Base-by-base conservation (phyloP, 1,140 invertebrate genomes). In the Caenorhabditis inopinata region DNA sequence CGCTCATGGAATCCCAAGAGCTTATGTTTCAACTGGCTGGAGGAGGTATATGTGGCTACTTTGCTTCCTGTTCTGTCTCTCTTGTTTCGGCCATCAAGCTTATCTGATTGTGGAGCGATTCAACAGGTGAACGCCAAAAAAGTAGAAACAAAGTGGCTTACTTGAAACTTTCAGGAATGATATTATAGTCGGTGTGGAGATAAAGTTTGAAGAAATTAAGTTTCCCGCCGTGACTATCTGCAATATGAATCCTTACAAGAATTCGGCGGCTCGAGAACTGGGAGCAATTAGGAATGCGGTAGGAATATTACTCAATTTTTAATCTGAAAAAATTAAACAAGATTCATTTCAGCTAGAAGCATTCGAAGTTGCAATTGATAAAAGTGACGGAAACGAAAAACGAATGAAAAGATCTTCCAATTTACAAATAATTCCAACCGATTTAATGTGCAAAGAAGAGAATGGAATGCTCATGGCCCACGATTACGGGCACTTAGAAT, bases 221-320 rank as follows among this genome's bases (percentile, higher is more conserved):
- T 84, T 84, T 48, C 83, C 83, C 14, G 78, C 83, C 12, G 83
- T 84, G 9, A 84, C 83, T 11, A 42, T 84, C 29, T 84, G 83
- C 79, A 84, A 84, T 46, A 76, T 84, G 49, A 84, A 84, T 45
- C 82, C 83, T 16, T 84, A 84, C 47, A 84, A 84, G 48, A 84
- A 84, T 48, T 83, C 81, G 16, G 35, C 82, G 12, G 82, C 83
- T 23, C 45, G 79, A 32, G 51, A 76, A 35, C 78, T 81, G 12
- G 49, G 78, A 53, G 49, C 82, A 29, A 77, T 83, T 21, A 51
- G 58, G 42, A 42, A 58, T 35, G 76, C 76, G 18, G 58, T 68
- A 9, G 38, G 58, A 29, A 68, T 29, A 29, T 21, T 68, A 27
- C 11, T 3, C 3, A 27, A 29, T 25, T 27, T 68, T 6, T 23